Conservation (phyloP, 2,888 invertebrate genomes). For the Leucozona laternaria region DNA sequence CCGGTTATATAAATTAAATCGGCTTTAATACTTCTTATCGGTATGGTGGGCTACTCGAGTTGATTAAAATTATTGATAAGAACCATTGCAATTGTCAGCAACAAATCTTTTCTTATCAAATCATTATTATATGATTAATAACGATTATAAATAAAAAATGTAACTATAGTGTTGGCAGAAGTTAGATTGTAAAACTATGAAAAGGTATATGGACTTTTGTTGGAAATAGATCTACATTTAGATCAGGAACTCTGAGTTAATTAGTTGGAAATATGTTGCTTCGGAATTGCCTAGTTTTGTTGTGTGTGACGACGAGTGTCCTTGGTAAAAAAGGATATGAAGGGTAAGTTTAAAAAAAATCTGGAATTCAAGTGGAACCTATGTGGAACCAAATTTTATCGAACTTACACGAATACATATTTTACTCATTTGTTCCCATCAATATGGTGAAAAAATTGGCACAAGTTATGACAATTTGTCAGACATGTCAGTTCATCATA, state of each 20-base stretch:
- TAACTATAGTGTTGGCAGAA: not conserved
- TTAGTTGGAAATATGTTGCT: slow-evolving; percentile 27
- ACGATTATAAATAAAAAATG: not conserved
- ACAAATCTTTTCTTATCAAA: not conserved
- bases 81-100: not conserved
- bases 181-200: slow-evolving; percentile 5
- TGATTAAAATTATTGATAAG: not conserved
- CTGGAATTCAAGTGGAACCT: not conserved
- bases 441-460: too few relatives aligned
- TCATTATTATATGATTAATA: slow-evolving; percentile 9
- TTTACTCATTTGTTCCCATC: too few relatives aligned
- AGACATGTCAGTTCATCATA: too few relatives aligned
- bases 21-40: not conserved
- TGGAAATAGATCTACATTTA: not conserved
- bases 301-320: slow-evolving; percentile 47
- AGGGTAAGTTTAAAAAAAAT: slow-evolving; percentile 68
- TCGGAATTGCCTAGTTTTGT: slow-evolving; percentile 29
- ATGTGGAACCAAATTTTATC: too few relatives aligned
- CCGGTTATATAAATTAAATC: not conserved
- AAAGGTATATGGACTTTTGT: not conserved
- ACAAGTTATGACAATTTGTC: too few relatives aligned
- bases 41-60: not conserved
- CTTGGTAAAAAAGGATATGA: slow-evolving; percentile 70
- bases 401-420: too few relatives aligned
- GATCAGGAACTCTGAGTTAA: slow-evolving; percentile 1